These are phyloP conservation scores for Motacilla alba DNA, from an alignment of 2,113 vertebrate species.

Conservation along the genomic window DNA sequence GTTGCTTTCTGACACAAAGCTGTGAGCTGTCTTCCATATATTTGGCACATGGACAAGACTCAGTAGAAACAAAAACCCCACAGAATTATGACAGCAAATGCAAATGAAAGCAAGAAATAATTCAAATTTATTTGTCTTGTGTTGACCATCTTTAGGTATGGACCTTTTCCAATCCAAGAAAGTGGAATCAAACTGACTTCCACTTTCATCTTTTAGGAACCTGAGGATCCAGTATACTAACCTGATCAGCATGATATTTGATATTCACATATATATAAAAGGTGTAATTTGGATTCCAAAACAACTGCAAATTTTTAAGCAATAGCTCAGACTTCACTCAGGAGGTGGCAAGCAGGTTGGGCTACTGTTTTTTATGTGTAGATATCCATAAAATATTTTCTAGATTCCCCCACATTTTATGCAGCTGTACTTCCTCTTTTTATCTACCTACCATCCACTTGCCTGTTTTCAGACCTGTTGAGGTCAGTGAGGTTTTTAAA, in stretches of 20 bases:
- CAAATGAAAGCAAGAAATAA: not conserved
- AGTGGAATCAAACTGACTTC: not conserved
- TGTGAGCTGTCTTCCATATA: not conserved
- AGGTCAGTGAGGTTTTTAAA: not conserved
- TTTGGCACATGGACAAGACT: not conserved
- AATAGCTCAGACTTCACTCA: not conserved
- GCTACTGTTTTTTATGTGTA: not conserved
- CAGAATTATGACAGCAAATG: not conserved
- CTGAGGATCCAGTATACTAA: not conserved
- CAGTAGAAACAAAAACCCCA: rapidly evolving
- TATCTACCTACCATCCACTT: not conserved
- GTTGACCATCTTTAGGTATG: not conserved
- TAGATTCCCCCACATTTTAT: not conserved
- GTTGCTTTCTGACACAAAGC: not conserved
- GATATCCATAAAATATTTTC: not conserved
- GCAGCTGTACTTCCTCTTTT: not conserved
- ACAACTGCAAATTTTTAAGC: not conserved
- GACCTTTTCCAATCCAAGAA: not conserved
- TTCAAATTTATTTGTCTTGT: not conserved
- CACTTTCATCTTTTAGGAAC: not conserved
- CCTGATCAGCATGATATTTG: not conserved
- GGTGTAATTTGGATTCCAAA: not conserved
- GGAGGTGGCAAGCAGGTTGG: not conserved
- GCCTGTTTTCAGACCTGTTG: not conserved
- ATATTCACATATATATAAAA: not conserved